phyloP scores from a whole-genome alignment of 2,888 invertebrate species.

The Agrotis exclamationis region DNA sequence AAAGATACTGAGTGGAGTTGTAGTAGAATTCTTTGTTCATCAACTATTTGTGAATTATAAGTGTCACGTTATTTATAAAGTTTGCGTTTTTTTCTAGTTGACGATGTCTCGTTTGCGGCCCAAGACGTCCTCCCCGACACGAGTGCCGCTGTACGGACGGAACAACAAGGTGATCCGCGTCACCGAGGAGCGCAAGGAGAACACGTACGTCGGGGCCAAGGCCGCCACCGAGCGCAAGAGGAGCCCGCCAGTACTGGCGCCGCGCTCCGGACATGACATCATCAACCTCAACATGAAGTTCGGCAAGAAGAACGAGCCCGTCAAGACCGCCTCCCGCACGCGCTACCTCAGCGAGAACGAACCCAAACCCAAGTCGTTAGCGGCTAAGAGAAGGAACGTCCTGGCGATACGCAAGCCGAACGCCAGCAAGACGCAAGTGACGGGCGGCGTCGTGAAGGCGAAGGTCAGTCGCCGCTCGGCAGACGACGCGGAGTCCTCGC shows the following conservation, averaged over 20 bases:
- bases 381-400: slow-evolving; percentile 83
- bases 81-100: slow-evolving; percentile 74
- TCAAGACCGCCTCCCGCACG: slow-evolving; percentile 78
- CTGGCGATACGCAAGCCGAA: slow-evolving; percentile 86
- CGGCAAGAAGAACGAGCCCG: slow-evolving; percentile 81
- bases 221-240: slow-evolving; percentile 77
- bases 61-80: slow-evolving; percentile 11
- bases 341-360: slow-evolving; percentile 81
- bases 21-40: slow-evolving; percentile 42
- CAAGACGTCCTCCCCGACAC: slow-evolving; percentile 81
- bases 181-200: slow-evolving; percentile 87
- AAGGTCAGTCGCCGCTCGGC: slow-evolving; percentile 78
- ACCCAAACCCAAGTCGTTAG: slow-evolving; percentile 82
- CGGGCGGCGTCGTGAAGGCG: slow-evolving; percentile 76
- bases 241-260: slow-evolving; percentile 73
- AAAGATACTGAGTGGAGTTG: slow-evolving; percentile 66
- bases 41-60: slow-evolving; percentile 8
- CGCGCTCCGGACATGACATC: slow-evolving; percentile 81
- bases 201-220: slow-evolving; percentile 84
- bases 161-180: slow-evolving; percentile 81
- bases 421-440: slow-evolving; percentile 80
- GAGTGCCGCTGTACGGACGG: slow-evolving; percentile 82
- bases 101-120: slow-evolving; percentile 86
- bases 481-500: slow-evolving; percentile 81
- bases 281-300: slow-evolving; percentile 77